phyloP scores from a whole-genome alignment of 1,140 invertebrate species.

The Atta colombica region DNA sequence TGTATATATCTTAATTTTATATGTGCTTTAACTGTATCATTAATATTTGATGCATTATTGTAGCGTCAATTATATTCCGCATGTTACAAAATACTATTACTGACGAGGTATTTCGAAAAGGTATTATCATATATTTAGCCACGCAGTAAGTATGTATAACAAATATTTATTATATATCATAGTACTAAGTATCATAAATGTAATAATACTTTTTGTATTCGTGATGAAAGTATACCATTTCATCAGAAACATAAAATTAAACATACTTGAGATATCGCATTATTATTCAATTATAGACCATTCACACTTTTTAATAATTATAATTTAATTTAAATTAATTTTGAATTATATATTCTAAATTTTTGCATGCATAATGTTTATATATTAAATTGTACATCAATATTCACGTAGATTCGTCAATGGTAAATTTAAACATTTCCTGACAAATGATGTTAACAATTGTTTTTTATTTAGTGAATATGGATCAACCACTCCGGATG shows the following conservation, averaged over 20 bases:
- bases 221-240: too few species aligned
- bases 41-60: neutral
- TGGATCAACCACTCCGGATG: slow-evolving; percentile 80
- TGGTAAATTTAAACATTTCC: neutral
- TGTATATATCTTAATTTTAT: neutral
- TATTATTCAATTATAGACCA: neutral
- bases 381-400: neutral
- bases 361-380: neutral
- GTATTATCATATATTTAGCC: slow-evolving; percentile 83
- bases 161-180: neutral
- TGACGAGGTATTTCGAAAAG: slow-evolving; percentile 84
- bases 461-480: neutral
- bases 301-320: neutral
- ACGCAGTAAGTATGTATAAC: slow-evolving; percentile 80
- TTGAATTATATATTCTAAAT: neutral
- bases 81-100: slow-evolving; percentile 87
- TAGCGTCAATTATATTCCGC: slow-evolving; percentile 87
- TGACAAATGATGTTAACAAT: neutral
- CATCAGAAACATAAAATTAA: too few species aligned
- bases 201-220: too few species aligned
- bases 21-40: too few species aligned
- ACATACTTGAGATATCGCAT: neutral
- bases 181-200: neutral
- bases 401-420: neutral
- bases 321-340: neutral